A percentile compares a stretch with the other conserved stretches of the same genome.
Conservation (phyloP, 2,797 vertebrate species). For the Periparus ater region DNA sequence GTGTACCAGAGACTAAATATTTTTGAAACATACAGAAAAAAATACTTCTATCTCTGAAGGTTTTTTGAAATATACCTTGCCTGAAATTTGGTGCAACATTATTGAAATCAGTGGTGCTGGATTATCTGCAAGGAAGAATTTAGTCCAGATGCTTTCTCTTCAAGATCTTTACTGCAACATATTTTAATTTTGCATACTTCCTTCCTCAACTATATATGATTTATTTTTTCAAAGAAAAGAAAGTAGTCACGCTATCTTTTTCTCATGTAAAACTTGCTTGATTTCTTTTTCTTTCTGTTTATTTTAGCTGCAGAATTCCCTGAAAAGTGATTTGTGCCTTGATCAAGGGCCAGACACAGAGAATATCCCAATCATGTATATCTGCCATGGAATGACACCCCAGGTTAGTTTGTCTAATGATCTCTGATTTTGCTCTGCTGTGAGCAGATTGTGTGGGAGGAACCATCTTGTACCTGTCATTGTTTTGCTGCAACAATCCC, state of each 20-base stretch:
- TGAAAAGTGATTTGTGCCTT: constrained; percentile 95
- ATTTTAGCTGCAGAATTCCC: constrained; percentile 91
- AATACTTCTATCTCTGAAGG: not conserved
- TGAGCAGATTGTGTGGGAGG: not conserved
- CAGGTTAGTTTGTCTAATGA: constrained; percentile 83
- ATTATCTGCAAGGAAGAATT: not conserved
- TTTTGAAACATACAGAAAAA: accelerated
- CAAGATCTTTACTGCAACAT: not conserved
- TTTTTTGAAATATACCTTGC: not conserved
- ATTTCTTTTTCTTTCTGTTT: constrained; percentile 32
- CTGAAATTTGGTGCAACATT: not conserved
- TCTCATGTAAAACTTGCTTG: not conserved
- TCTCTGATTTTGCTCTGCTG: not conserved
- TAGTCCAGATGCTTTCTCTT: not conserved
- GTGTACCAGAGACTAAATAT: not conserved
- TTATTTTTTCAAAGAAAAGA: not conserved
- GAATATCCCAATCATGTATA: constrained; percentile 95
- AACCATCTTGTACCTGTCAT: not conserved
- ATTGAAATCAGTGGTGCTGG: not conserved
- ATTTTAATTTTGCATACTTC: not conserved
- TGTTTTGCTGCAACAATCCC: not conserved
- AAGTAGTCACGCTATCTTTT: not conserved
- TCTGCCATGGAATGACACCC: constrained; percentile 96
- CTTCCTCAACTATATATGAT: not conserved
- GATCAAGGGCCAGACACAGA: constrained; percentile 97